Conservation (phyloP, 2,888 invertebrate species). For the Cabera pusaria region DNA sequence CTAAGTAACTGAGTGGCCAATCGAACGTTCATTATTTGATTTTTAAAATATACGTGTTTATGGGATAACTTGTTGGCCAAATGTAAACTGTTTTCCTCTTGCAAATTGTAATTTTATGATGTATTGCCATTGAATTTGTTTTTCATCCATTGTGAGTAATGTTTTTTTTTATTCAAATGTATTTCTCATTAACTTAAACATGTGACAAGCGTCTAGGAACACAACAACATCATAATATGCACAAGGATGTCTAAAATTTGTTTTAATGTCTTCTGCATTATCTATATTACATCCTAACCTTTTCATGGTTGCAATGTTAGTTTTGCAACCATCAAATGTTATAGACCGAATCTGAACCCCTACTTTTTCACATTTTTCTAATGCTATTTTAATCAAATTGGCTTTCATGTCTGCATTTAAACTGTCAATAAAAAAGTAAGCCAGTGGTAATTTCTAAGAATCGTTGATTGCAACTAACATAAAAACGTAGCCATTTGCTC, state of each 20-base stretch:
- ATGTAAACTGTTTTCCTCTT: slow-evolving; percentile 8
- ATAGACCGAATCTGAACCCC: too few relatives aligned
- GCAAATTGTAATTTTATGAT: slow-evolving; percentile 7
- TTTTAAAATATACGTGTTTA: slow-evolving; percentile 9
- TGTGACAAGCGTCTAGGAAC: slow-evolving; percentile 18
- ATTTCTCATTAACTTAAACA: slow-evolving; percentile 5
- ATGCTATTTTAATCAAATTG: too few relatives aligned
- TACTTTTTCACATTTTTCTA: too few relatives aligned
- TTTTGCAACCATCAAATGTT: neutral
- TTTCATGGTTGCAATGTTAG: slow-evolving; percentile 2
- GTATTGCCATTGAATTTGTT: too few relatives aligned
- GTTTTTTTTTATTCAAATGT: slow-evolving; percentile 1
- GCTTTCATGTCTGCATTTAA: too few relatives aligned
- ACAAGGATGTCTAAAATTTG: slow-evolving; percentile 15
- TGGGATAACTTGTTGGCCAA: slow-evolving; percentile 13
- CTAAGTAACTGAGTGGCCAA: slow-evolving; percentile 12
- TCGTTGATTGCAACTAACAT: too few relatives aligned
- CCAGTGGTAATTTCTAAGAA: too few relatives aligned
- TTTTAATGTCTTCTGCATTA: neutral
- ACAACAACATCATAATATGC: slow-evolving; percentile 19
- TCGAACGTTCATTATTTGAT: slow-evolving; percentile 13
- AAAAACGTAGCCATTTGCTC: too few relatives aligned
- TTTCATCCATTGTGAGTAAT: too few relatives aligned
- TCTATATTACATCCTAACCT: neutral
- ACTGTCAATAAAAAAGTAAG: too few relatives aligned